Percentiles rank a stretch among this genome's conserved stretches.
Conservation (phyloP, 2,888 invertebrate genomes). For the Belgica antarctica region DNA sequence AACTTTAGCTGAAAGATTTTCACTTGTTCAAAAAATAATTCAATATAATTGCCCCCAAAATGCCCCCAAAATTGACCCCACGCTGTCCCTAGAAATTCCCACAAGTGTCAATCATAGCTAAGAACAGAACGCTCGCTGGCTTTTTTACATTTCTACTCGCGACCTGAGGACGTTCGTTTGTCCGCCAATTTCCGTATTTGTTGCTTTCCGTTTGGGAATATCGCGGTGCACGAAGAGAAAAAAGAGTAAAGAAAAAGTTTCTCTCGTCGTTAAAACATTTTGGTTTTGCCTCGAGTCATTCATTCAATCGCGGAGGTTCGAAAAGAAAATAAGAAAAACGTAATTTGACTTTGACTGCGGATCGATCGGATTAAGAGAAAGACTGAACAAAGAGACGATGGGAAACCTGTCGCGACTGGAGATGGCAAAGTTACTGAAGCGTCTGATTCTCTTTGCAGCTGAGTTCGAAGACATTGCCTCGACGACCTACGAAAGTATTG, state of each 20-base stretch:
- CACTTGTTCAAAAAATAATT: no score
- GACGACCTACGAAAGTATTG: conserved; percentile 44
- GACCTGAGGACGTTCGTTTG: conserved; percentile 14
- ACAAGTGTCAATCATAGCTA: neutral
- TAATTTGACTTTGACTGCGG: neutral
- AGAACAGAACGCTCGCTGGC: neutral
- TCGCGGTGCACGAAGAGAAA: neutral
- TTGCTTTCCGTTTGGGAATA: neutral
- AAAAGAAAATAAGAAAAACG: neutral
- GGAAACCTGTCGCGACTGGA: conserved; percentile 6
- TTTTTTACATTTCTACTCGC: conserved; percentile 23
- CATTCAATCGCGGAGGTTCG: neutral
- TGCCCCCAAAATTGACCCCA: no score
- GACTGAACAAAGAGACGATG: neutral
- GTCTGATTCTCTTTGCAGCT: conserved; percentile 35
- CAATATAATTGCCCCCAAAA: no score
- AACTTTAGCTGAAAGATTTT: no score
- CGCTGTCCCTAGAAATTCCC: neutral
- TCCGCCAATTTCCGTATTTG: neutral
- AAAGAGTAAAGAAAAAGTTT: neutral
- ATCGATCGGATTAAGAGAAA: neutral
- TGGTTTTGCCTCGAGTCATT: neutral
- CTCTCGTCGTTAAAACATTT: no score
- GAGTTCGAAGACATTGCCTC: conserved; percentile 27
- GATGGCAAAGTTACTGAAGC: conserved; percentile 13